These are phyloP conservation scores for Helarctos malayanus DNA, from an alignment of 2,797 vertebrate species.

Conservation along the genomic window DNA sequence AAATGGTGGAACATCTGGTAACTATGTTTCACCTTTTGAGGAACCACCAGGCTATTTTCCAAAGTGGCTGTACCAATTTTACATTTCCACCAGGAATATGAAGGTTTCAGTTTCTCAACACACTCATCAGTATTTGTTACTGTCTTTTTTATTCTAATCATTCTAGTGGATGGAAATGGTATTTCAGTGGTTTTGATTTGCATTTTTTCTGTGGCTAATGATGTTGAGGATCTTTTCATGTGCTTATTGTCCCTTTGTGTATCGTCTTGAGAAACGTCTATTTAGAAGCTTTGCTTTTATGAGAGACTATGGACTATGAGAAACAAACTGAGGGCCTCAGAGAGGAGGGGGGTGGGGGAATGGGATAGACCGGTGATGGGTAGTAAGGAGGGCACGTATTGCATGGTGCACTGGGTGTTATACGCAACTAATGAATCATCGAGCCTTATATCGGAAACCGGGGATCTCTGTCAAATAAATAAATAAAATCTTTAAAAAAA, in stretches of 20 bases:
- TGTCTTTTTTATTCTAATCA: conserved; percentile 4
- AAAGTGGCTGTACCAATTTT: conserved; percentile 36
- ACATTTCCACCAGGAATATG: background rate
- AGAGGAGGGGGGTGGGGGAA: no score
- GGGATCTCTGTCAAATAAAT: no score
- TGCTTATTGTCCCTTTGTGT: background rate
- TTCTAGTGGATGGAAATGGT: background rate
- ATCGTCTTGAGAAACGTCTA: conserved; percentile 15
- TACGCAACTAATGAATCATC: no score
- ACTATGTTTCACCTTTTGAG: background rate
- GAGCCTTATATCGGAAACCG: no score
- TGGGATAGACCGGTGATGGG: no score
- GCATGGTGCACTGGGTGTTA: no score
- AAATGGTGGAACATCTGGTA: conserved; percentile 40
- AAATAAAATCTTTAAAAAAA: no score
- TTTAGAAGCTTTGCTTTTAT: background rate
- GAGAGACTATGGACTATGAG: no score
- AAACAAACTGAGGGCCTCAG: no score
- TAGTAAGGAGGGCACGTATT: no score
- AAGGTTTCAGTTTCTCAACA: background rate
- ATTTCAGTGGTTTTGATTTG: conserved; percentile 33
- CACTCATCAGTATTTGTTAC: background rate
- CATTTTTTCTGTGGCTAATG: background rate
- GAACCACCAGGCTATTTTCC: background rate
- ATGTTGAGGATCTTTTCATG: background rate